Evolutionary conservation across 2,888 invertebrate genomes (phyloP).

Genomic region (Erebia aethiops): DNA sequence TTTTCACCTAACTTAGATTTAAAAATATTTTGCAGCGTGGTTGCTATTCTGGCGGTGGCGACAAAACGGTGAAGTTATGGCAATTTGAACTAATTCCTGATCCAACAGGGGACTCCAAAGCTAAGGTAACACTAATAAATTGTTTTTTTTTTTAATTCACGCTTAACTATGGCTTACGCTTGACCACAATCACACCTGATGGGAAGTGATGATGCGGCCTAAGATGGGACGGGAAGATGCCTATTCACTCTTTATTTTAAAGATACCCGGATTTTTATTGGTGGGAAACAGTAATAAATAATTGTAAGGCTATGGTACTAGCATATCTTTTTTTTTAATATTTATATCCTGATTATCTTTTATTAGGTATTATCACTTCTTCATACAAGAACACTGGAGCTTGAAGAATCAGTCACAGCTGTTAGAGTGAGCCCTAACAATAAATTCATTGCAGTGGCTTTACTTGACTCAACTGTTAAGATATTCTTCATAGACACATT

Average conservation of each 20-base stretch:
- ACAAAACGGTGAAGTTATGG: slow-evolving; percentile 97
- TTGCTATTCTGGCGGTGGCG: slow-evolving; percentile 93
- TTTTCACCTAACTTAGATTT: too few species aligned
- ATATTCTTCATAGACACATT: slow-evolving; percentile 97
- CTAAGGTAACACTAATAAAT: slow-evolving; percentile 65
- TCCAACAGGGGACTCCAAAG: slow-evolving; percentile 83
- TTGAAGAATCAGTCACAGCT: slow-evolving; percentile 94
- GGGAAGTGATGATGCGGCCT: too few species aligned
- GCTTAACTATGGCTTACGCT: too few species aligned
- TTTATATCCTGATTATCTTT: neutral
- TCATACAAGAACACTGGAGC: slow-evolving; percentile 91
- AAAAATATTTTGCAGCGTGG: slow-evolving; percentile 85
- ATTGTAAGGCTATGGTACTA: too few species aligned
- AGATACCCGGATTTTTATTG: too few species aligned
- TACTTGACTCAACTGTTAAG: slow-evolving; percentile 97
- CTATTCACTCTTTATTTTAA: too few species aligned
- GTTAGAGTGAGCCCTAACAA: slow-evolving; percentile 92
- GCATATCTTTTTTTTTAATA: too few species aligned
- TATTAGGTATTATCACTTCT: slow-evolving; percentile 86
- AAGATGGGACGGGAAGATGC: too few species aligned
- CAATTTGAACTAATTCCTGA: slow-evolving; percentile 92
- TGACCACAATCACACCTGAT: too few species aligned
- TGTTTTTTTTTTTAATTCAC: too few species aligned
- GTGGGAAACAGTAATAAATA: neutral
- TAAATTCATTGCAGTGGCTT: slow-evolving; percentile 93